Base-by-base conservation (phyloP, 2,888 invertebrate genomes). In the Neoitamus cyanurus region DNA sequence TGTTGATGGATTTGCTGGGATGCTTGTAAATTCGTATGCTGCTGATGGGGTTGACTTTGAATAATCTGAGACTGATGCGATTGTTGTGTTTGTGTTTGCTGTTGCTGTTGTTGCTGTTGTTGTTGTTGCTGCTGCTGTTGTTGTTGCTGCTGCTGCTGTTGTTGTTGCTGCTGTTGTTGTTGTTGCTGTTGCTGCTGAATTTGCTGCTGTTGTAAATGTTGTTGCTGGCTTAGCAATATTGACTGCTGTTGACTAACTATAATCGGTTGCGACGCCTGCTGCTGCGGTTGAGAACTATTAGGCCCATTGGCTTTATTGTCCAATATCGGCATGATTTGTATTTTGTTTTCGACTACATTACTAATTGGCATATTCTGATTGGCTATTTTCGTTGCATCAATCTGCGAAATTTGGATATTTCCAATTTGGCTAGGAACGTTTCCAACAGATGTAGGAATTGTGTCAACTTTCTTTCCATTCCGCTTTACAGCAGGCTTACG, bases 391-490 rank as follows among this genome's bases (percentile, higher is more conserved):
- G 87, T 88, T n/a, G 88, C 86, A 86, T 90, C 90, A 73, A 90
- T 90, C 88, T 92, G 92, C 25, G 92, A 92, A 86, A 92, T 92
- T 87, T 92, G 92, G 86, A 92, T 92, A 84, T 92, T 92, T 86
- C 92, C 92, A 86, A 92, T 92, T 87, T 92, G 92, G 86, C 91
- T 91, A 86, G 92, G 92, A 87, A 92, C 92, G 83, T 90, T 88
- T 85, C 86, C 88, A 85, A 88, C 88, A 86, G 86, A 85, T 86
- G 83, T 84, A 25, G 75, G 78, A n/a, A 87, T 86, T 5, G 87
- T 84, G 31, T 90, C 90, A 30, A 89, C 88, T 85, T 91, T 91
- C 86, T 91, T 91, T 2, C 89, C 88, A 83, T 90, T 90, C 15
- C 90, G 88, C 15, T 90, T 89, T 6, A 89, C 89, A 2, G 90